Percentiles rank a stretch among this genome's conserved stretches.
These are phyloP conservation scores for Cichladusa arquata DNA, from an alignment of 2,113 vertebrate genomes.

Conservation along the genomic window DNA sequence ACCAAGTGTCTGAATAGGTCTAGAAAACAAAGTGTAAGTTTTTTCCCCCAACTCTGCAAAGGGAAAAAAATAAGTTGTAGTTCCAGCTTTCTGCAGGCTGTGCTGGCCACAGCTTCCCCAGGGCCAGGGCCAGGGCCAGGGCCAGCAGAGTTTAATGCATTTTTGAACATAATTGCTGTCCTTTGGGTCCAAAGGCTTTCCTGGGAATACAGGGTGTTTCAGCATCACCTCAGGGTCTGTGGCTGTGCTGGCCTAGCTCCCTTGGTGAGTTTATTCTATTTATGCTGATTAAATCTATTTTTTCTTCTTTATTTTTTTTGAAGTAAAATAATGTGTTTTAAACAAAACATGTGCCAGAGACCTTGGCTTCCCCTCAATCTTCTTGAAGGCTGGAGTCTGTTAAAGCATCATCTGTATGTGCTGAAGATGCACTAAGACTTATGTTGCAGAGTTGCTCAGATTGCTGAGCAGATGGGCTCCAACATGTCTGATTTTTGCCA, in stretches of 20 bases:
- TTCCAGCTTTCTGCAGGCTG: not conserved
- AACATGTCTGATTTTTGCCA: constrained; percentile 60
- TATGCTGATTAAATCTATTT: not conserved
- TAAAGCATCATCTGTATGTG: constrained; percentile 62
- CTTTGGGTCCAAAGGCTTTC: not conserved
- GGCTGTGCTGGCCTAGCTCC: not conserved
- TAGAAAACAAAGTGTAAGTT: not conserved
- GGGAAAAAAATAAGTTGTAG: not conserved
- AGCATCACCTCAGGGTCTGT: not conserved
- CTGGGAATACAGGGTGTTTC: not conserved
- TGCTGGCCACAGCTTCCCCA: not conserved
- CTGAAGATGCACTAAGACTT: constrained; percentile 57
- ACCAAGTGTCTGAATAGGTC: not conserved
- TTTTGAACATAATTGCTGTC: not conserved
- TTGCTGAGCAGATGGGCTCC: constrained; percentile 69
- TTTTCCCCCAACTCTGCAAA: not conserved
- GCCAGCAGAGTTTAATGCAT: not conserved
- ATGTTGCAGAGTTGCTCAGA: constrained; percentile 51
- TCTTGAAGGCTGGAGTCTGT: constrained; percentile 55
- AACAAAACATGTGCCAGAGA: constrained; percentile 58
- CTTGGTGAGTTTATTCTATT: not conserved
- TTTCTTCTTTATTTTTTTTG: not conserved
- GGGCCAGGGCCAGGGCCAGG: not conserved
- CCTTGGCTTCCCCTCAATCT: constrained; percentile 64
- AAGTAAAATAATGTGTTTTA: constrained; percentile 39